Conservation (phyloP, 1,140 invertebrate species). For the Aphidius gifuensis region DNA sequence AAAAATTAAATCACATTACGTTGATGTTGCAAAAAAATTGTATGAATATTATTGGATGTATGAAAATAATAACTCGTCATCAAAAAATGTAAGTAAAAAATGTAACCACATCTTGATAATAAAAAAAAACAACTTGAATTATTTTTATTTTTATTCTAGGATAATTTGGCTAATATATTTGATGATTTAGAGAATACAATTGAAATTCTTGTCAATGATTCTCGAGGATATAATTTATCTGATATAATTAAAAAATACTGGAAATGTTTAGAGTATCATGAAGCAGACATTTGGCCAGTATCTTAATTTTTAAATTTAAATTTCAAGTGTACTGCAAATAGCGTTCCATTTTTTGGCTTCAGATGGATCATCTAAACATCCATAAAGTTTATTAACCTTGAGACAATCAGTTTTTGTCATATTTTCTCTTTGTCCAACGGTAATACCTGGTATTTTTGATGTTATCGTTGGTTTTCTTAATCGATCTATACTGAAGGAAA, state of each 20-base stretch:
- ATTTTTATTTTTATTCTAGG: too few relatives aligned
- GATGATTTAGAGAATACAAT: slow-evolving; percentile 2
- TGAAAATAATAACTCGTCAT: too few relatives aligned
- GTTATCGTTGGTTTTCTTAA: slow-evolving; percentile 63
- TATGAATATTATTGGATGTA: too few relatives aligned
- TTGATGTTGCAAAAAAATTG: too few relatives aligned
- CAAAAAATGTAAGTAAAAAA: too few relatives aligned
- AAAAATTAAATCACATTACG: too few relatives aligned
- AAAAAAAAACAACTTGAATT: too few relatives aligned
- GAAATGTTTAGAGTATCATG: background rate
- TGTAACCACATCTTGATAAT: too few relatives aligned
- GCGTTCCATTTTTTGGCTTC: slow-evolving; percentile 61
- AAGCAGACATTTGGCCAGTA: slow-evolving; percentile 23
- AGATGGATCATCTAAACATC: slow-evolving; percentile 59
- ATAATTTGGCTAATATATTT: too few relatives aligned
- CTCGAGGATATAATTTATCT: slow-evolving; percentile 21
- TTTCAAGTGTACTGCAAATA: slow-evolving; percentile 61
- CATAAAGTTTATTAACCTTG: slow-evolving; percentile 70
- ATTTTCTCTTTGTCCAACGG: slow-evolving; percentile 60
- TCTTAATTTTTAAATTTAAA: slow-evolving; percentile 38
- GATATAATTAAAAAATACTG: slow-evolving; percentile 21
- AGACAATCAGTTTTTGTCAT: slow-evolving; percentile 67
- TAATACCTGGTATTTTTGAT: slow-evolving; percentile 53
- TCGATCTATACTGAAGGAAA: slow-evolving; percentile 39
- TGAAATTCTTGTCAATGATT: slow-evolving; percentile 15